Evolutionary conservation across 64 coral and sea anemone species (phyloP), one percentile per base, ranked within the genome.

Genomic region (Exaiptasia diaphana): DNA sequence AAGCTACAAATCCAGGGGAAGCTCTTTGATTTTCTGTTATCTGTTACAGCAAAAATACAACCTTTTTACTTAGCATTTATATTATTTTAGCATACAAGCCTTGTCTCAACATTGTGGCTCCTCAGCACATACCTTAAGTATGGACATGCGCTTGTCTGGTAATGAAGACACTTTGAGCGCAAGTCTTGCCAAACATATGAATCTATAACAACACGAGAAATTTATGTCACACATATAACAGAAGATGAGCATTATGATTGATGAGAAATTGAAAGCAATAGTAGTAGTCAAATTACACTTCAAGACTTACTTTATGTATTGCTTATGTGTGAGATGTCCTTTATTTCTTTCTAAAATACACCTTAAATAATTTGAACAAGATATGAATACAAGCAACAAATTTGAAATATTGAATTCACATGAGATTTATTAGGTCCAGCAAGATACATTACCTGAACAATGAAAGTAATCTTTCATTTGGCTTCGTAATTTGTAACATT

Each of bases 281-380:
- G 2, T 5, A 8, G 3, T 5, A 17, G 41, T 17, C 1, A 18
- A 3, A 4, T 3, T 17, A 72, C 30, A 40, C 28, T 10, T 12
- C 1, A 73, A n/a, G 69, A 27, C 69, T 73, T 31, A 73, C 69
- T 73, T 73, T 34, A 73, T 73, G 69, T 73, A 73, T 22, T 73
- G 38, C n/a, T 34, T 73, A 7, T 12, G 15, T 43, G 32, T 26
- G 5, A 44, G 43, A 11, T 12, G n/a, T 8, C 69, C 69, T 73
- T 73, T 29, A 31, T 73, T 73, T 30, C 40, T 41, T 46, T 73
- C 69, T 3, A 73, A 22, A 26, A 73, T 31, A 15, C 69, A 73
- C 43, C 69, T 73, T 25, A 22, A 20, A n/a, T 9, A 73, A 45
- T 44, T 12, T 52, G 10, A 52, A 52, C 10, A 10, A 52, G 49